Conservation (phyloP, 2,888 invertebrate species). For the Drosophila birchii region DNA sequence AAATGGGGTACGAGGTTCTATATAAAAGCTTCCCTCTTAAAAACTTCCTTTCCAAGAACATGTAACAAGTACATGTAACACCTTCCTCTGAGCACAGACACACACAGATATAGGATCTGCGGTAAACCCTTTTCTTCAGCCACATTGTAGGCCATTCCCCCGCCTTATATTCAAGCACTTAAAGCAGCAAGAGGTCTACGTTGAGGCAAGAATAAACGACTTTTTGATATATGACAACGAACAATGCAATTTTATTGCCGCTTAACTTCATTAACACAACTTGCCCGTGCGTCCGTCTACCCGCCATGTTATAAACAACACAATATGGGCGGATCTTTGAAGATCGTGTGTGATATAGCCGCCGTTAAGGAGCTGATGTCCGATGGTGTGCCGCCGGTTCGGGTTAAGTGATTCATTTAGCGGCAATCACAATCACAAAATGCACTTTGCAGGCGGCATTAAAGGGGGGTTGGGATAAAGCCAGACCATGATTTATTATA, state of each 20-base stretch:
- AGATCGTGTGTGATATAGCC: conserved; percentile 73
- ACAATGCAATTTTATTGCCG: conserved; percentile 80
- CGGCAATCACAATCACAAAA: conserved; percentile 79
- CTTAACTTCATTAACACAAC: conserved; percentile 76
- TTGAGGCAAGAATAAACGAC: conserved; percentile 41
- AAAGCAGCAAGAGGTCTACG: conserved; percentile 32
- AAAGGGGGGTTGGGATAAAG: background rate
- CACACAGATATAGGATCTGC: conserved; percentile 36
- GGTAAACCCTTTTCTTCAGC: conserved; percentile 6
- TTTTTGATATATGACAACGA: conserved; percentile 57
- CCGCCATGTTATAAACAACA: conserved; percentile 27
- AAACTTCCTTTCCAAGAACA: conserved; percentile 3
- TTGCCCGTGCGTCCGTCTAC: background rate
- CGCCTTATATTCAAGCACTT: conserved; percentile 33
- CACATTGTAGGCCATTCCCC: conserved; percentile 60
- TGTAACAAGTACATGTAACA: conserved; percentile 23
- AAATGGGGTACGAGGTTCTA: background rate
- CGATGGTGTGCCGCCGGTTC: conserved; percentile 17
- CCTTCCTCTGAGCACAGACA: conserved; percentile 8
- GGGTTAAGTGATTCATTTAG: conserved; percentile 80
- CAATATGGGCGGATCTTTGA: conserved; percentile 75
- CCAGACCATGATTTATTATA: conserved; percentile 72
- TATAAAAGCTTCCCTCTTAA: too few relatives aligned
- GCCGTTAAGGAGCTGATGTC: conserved; percentile 49
- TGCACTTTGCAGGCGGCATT: conserved; percentile 65